Evolutionary conservation across 2,113 vertebrate species (phyloP).

Genomic region (Montifringilla adamsi): DNA sequence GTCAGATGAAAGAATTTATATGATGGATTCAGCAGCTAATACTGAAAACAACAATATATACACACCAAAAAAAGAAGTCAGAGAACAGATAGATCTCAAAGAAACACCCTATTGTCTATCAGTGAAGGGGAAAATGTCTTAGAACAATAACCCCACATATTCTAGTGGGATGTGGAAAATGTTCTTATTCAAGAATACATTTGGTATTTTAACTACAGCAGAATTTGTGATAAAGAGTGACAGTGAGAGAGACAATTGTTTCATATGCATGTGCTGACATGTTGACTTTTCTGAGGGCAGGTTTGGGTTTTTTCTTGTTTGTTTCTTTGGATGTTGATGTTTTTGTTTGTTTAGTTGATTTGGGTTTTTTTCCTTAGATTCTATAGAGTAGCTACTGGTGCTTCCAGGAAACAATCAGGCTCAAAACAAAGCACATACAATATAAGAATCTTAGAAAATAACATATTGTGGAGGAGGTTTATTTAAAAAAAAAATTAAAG

Average conservation of each 20-base stretch:
- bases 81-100: background rate
- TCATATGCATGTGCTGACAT: background rate
- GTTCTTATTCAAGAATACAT: background rate
- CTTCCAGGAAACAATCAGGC: background rate
- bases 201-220: background rate
- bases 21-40: background rate
- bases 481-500: background rate
- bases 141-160: background rate
- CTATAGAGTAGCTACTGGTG: background rate
- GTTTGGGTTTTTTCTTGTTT: background rate
- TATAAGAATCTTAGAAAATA: background rate
- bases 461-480: background rate
- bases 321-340: background rate
- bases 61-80: background rate
- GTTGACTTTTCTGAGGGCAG: background rate
- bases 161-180: background rate
- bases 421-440: background rate
- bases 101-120: background rate
- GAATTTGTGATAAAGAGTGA: background rate
- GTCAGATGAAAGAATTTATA: background rate
- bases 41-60: background rate
- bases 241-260: background rate
- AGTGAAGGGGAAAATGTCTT: background rate
- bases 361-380: background rate
- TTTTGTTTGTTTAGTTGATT: background rate